Evolutionary conservation across 2,797 vertebrate genomes (phyloP).

Genomic region (Chelon labrosus): DNA sequence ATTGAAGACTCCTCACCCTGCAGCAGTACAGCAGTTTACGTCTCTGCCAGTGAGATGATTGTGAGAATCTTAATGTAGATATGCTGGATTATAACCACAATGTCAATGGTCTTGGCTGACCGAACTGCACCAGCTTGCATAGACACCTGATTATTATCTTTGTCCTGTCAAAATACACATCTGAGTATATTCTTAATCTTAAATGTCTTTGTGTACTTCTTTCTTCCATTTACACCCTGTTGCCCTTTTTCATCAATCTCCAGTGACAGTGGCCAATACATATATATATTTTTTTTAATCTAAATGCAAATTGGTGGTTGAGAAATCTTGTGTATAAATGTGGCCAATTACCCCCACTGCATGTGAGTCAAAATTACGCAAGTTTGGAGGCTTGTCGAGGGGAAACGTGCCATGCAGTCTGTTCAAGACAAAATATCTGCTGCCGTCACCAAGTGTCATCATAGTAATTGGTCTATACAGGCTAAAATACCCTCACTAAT

Average conservation of each 20-base stretch:
- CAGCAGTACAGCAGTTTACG: neutral
- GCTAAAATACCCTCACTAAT: conserved; percentile 14
- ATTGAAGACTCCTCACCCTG: neutral
- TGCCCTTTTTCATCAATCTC: conserved; percentile 14
- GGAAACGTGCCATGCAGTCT: conserved; percentile 4
- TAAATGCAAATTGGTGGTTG: conserved; percentile 3
- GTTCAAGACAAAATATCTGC: conserved; percentile 13
- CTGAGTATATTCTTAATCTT: neutral
- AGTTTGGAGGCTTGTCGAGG: conserved; percentile 9
- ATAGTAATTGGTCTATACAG: conserved; percentile 6
- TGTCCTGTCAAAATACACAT: conserved; percentile 6
- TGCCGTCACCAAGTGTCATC: neutral
- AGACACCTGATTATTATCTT: conserved; percentile 43
- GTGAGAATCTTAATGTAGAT: conserved; percentile 35
- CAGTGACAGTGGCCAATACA: conserved; percentile 6
- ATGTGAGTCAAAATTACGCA: neutral
- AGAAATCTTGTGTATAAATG: conserved; percentile 1
- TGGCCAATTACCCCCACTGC: neutral
- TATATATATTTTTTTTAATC: no score
- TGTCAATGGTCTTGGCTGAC: conserved; percentile 48
- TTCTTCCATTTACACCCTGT: conserved; percentile 1
- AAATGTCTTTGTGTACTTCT: neutral
- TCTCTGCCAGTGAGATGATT: conserved; percentile 41
- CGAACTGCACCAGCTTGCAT: conserved; percentile 68
- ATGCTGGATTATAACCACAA: conserved; percentile 20